Conservation (phyloP, 2,113 vertebrate genomes). For the Girardinichthys multiradiatus region DNA sequence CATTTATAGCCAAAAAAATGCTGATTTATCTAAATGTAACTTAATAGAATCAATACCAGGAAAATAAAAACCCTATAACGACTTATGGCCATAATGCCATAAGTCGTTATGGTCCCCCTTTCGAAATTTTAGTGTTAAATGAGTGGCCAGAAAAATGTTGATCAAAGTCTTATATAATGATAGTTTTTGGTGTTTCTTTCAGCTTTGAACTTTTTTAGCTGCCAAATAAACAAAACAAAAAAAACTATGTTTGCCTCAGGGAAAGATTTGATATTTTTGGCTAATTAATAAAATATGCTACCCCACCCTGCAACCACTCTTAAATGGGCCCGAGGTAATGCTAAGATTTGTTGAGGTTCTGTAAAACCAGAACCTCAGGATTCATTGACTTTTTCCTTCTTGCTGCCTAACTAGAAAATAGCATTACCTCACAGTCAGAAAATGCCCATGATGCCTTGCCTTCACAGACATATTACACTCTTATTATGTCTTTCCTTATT, state of each 20-base stretch:
- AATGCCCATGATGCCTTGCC: conserved; percentile 49
- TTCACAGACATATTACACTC: conserved; percentile 53
- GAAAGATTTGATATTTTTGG: conserved; percentile 15
- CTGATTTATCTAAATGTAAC: too few species aligned
- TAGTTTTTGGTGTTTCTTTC: conserved; percentile 1
- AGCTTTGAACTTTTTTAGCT: conserved; percentile 4
- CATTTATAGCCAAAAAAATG: too few species aligned
- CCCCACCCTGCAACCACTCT: conserved; percentile 18
- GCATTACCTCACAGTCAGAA: conserved; percentile 62
- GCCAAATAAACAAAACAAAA: conserved; percentile 6
- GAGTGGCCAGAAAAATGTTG: conserved; percentile 17
- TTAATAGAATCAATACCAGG: too few species aligned
- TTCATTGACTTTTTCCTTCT: conserved; percentile 40
- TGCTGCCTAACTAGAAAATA: conserved; percentile 36
- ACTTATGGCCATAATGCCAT: too few species aligned
- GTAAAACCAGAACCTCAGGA: conserved; percentile 26
- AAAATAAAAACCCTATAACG: too few species aligned
- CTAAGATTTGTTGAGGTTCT: conserved; percentile 28
- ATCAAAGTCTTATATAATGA: conserved; percentile 6
- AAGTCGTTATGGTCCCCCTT: too few species aligned
- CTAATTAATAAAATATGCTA: conserved; percentile 15
- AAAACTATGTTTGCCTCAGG: conserved; percentile 9
- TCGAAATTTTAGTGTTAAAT: too few species aligned
- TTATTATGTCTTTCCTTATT: conserved; percentile 29
- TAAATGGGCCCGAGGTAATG: conserved; percentile 20